phyloP scores from a whole-genome alignment of 2,888 invertebrate species.

The Neoascia interrupta region DNA sequence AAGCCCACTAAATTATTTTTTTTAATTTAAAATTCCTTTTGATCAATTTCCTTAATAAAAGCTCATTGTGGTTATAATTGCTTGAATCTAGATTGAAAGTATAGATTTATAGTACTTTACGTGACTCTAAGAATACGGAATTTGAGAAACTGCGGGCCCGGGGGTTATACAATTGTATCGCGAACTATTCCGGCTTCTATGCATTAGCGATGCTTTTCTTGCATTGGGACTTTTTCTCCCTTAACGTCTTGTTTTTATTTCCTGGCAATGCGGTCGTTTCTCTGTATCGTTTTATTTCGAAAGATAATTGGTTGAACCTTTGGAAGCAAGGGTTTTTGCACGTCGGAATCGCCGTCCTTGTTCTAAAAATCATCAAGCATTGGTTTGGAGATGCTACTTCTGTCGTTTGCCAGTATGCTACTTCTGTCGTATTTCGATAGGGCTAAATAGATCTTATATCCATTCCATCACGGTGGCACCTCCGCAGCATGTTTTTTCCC shows the following conservation, averaged over 20 bases:
- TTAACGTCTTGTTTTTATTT: not conserved
- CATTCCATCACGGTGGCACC: conserved; percentile 44
- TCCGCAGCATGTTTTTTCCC: conserved; percentile 55
- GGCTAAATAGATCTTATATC: conserved; percentile 29
- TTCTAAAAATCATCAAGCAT: conserved; percentile 5
- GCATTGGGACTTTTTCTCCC: not conserved
- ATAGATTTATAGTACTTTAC: too few species aligned
- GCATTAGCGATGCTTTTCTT: conserved; percentile 20
- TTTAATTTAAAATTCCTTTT: too few species aligned
- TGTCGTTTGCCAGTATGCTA: conserved; percentile 24
- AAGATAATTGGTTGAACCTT: not conserved
- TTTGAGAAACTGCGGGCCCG: too few species aligned
- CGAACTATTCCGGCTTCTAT: not conserved
- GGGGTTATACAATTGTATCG: not conserved
- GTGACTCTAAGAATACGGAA: too few species aligned
- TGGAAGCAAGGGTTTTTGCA: not conserved
- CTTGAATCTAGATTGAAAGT: too few species aligned
- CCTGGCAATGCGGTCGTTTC: not conserved
- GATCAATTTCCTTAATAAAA: too few species aligned
- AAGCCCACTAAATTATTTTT: too few species aligned
- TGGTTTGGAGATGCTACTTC: not conserved
- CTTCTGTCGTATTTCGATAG: conserved; percentile 49
- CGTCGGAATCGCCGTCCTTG: not conserved
- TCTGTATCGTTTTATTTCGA: not conserved
- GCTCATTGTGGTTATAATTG: too few species aligned